Evolutionary conservation across 1,140 invertebrate genomes (phyloP), one percentile per base, ranked within the genome.

Genomic region (Aphelinus certus): DNA sequence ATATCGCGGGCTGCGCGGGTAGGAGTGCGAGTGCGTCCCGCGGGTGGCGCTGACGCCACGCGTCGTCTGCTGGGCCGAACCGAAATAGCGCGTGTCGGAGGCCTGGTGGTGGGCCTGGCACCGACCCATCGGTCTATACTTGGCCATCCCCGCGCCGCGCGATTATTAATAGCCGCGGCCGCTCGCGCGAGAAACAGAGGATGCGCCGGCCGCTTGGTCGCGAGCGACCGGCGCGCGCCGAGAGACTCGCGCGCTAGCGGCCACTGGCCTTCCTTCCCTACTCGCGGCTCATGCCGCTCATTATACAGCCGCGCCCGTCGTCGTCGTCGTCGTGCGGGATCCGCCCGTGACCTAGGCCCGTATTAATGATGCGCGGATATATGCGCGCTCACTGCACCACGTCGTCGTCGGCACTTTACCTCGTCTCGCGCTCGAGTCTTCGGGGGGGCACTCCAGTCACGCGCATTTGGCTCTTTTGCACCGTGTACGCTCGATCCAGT

Each of bases 61-160:
- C 61, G 45, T 47, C 61, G 61, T 63, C 26, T 2, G 43, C 42
- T 63, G 4, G 42, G 45, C 83, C 85, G 84, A 81, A 86, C 81
- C 85, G 86, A 88, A 88, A 89, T 88, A 88, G 83, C 82, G 81
- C 83, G 7, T n/a, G n/a, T 7, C 47, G 60, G 58, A 86, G 81
- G 84, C 83, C 84, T 87, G 83, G 82, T 81, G 48, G 53, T 26
- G 51, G 3, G 80, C 81, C 88, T 92, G 91, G 91, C 91, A 89
- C 47, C 77, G 66, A 80, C 89, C 91, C 91, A 92, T 92, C 89
- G 87, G 90, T 88, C 91, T 92, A 92, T 92, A 92, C 91, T 92
- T 92, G 91, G 91, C 89, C 90, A 92, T 92, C 90, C 86, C 86
- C 88, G 89, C 83, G 86, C 83, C 83, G 83, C 84, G 83, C 84